Evolutionary conservation across 2,113 vertebrate genomes (phyloP), one percentile per base, ranked within the genome.

Genomic region (Chaetorhynchus papuensis): DNA sequence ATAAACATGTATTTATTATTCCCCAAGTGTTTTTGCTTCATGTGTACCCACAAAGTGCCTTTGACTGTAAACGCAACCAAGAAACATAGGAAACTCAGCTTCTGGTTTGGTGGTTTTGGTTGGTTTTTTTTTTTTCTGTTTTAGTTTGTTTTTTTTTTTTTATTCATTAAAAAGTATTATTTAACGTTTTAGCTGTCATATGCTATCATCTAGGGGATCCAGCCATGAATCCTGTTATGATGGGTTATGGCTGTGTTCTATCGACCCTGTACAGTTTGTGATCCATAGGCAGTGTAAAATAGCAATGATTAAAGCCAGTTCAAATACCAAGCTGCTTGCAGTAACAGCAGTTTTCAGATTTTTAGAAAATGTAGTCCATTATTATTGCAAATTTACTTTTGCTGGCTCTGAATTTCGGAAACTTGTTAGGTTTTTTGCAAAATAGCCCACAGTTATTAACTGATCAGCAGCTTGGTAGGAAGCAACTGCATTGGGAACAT

Each of bases 51-150:
- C 11, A 5, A 71, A 68, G 18, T 1, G 0, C 7, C 9, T 71
- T 30, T 28, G 10, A n/a, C 27, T 44, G 1, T 33, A 39, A 22
- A 33, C 20, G 11, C 16, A 61, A n/a, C 14, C 35, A 8, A 53
- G 15, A 57, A 83, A 42, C 2, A 15, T 1, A 52, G 19, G 37
- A 83, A 66, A 44, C 21, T 2, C 54, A 18, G 2, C 30, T 54
- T 76, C 17, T 9, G 8, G 0, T 24, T 44, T 20, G 1, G 24
- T 33, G 28, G 3, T 47, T 57, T 59, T 10, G 31, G 8, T 52
- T 15, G 4, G 2, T 7, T 54, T 30, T 6, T 19, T 15, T 28
- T 13, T n/a, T 35, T 1, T 13, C 9, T 27, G 3, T 37, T 39
- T 41, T 15, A 4, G 6, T 53, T 28, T 14, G 12, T 1, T 13